Conservation (phyloP, 2,113 vertebrate species). For the Miniopterus natalensis region DNA sequence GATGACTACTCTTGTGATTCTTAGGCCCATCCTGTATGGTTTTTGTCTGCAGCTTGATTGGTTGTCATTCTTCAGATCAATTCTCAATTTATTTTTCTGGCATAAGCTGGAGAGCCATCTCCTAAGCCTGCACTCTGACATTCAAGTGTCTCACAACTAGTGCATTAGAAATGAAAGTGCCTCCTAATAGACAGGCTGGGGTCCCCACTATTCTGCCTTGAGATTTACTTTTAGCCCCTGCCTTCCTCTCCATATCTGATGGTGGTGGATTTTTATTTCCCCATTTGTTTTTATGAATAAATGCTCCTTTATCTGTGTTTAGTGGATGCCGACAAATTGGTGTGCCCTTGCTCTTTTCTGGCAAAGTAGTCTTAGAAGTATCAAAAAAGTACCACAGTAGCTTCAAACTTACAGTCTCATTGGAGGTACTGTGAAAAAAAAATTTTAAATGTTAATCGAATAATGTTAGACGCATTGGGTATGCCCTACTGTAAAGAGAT, state of each 20-base stretch:
- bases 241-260: not conserved
- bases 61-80: not conserved
- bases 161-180: not conserved
- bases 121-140: not conserved
- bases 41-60: not conserved
- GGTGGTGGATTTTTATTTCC: not conserved
- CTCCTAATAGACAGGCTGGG: not conserved
- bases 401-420: not conserved
- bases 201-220: not conserved
- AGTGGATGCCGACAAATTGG: not conserved
- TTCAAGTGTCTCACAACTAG: not conserved
- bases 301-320: not conserved
- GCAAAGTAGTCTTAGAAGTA: not conserved
- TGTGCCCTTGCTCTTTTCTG: not conserved
- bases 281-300: not conserved
- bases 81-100: conserved; percentile 4
- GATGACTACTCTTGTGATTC: not conserved
- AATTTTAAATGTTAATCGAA: not conserved
- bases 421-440: not conserved
- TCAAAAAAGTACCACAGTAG: not conserved
- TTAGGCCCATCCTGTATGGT: not conserved
- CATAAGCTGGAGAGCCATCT: not conserved
- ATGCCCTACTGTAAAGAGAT: conserved; percentile 34
- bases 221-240: not conserved
- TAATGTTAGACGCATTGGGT: not conserved